phyloP scores from a whole-genome alignment of 92 coral and sea anemone species.

The Pocillopora grandis region DNA sequence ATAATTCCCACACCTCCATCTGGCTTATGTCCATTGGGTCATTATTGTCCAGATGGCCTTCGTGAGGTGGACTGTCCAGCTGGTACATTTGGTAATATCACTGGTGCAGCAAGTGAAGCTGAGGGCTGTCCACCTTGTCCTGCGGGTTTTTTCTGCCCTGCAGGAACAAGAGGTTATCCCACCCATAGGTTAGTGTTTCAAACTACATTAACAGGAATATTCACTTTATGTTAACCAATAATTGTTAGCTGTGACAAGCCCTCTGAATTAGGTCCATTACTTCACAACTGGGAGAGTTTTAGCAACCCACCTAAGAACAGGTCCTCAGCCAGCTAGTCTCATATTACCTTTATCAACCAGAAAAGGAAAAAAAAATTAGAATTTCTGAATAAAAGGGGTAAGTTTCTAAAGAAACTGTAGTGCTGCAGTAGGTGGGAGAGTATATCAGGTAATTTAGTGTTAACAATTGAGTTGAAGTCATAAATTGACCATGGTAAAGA shows the following conservation, averaged over 20 bases:
- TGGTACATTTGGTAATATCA: constrained; percentile 91
- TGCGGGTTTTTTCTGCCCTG: constrained; percentile 89
- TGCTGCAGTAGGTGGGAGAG: no score
- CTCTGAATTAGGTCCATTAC: no score
- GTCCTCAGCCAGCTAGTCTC: no score
- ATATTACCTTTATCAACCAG: no score
- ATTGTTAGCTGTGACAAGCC: background rate
- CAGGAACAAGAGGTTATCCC: constrained; percentile 89
- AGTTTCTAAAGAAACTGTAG: no score
- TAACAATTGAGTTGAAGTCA: no score
- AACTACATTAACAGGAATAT: background rate
- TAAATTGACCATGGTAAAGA: no score
- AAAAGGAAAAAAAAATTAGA: no score
- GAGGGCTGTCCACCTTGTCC: constrained; percentile 91
- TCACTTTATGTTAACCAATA: background rate
- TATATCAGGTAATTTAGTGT: no score
- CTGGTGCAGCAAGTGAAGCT: constrained; percentile 76
- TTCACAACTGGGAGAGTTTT: no score
- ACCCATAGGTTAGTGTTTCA: constrained; percentile 57
- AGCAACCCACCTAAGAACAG: no score
- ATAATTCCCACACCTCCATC: constrained; percentile 77
- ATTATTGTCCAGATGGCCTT: constrained; percentile 82
- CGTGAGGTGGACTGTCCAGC: constrained; percentile 76
- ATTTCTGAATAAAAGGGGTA: no score
- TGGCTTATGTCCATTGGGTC: constrained; percentile 89